Conservation (phyloP, 2,113 vertebrate species). For the Choloepus hoffmanni region DNA sequence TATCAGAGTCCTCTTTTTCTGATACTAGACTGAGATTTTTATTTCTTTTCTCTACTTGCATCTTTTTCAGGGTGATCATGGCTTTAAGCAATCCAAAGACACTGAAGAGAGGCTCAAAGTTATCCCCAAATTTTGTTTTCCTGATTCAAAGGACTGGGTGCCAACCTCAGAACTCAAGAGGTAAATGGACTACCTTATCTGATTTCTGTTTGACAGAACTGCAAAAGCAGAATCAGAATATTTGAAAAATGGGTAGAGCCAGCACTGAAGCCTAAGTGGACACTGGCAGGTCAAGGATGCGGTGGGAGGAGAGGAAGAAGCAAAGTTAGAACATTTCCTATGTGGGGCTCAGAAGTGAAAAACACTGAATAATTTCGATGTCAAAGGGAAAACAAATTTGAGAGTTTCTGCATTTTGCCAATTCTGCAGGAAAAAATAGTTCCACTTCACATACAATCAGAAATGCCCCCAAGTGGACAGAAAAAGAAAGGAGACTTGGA, state of each 20-base stretch:
- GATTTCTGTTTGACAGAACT: conserved; percentile 1
- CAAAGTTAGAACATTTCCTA: conserved; percentile 57
- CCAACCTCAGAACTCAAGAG: conserved; percentile 93
- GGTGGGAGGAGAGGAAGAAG: conserved; percentile 46
- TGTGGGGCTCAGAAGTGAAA: conserved; percentile 43
- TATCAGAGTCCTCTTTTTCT: not conserved
- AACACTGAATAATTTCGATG: not conserved
- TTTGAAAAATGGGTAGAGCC: not conserved
- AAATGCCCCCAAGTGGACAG: not conserved
- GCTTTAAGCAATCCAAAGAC: conserved; percentile 93
- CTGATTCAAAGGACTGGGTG: conserved; percentile 94
- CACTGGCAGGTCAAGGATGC: conserved; percentile 4
- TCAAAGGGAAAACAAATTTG: conserved; percentile 29
- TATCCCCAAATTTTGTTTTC: conserved; percentile 98
- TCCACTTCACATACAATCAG: not conserved
- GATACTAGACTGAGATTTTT: not conserved
- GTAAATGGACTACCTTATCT: conserved; percentile 83
- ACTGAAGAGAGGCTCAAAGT: conserved; percentile 96
- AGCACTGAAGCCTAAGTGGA: not conserved
- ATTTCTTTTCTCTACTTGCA: not conserved
- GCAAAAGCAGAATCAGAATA: not conserved
- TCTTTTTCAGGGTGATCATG: conserved; percentile 92
- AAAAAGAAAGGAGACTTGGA: not conserved
- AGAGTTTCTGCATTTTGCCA: not conserved
- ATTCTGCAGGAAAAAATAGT: not conserved